A percentile compares a stretch with the other conserved stretches of the same genome.
Conservation (phyloP, 2,797 vertebrate species). For the Parotocinclus haroldoi region DNA sequence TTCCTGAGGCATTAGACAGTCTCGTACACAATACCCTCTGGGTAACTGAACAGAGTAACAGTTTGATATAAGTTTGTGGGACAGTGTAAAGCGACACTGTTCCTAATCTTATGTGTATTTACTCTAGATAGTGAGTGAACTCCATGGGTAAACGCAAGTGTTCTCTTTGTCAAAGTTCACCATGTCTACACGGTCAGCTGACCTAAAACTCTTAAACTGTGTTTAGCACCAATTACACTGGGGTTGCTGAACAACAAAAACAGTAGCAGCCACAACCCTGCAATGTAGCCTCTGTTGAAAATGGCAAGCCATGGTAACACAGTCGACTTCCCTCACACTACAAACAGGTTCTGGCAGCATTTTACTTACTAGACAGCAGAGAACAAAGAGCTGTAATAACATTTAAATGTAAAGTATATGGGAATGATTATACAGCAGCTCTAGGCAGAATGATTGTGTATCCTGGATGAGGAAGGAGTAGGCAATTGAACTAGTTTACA, state of each 20-base stretch:
- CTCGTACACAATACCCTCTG: constrained; percentile 1
- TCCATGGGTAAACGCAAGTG: constrained; percentile 18
- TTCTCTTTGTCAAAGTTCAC: constrained; percentile 25
- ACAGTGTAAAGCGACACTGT: constrained; percentile 17
- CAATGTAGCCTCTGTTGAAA: too few species aligned
- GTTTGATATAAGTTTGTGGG: constrained; percentile 9
- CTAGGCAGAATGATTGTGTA: too few species aligned
- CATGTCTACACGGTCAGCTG: background rate
- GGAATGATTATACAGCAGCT: too few species aligned
- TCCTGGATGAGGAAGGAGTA: too few species aligned
- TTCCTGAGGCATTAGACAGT: constrained; percentile 23
- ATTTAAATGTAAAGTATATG: too few species aligned
- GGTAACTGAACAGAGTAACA: constrained; percentile 16
- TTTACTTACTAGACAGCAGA: too few species aligned
- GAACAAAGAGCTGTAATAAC: too few species aligned
- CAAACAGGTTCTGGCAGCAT: too few species aligned
- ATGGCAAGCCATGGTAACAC: too few species aligned
- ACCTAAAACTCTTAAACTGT: constrained; percentile 24
- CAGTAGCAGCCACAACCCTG: too few species aligned
- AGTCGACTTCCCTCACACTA: too few species aligned
- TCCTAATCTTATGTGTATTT: constrained; percentile 34
- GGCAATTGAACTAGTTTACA: too few species aligned
- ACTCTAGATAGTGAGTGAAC: constrained; percentile 14
- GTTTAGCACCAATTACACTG: background rate
- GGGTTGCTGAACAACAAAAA: background rate